phyloP scores from a whole-genome alignment of 1,140 invertebrate genomes.

The Pissodes strobi region DNA sequence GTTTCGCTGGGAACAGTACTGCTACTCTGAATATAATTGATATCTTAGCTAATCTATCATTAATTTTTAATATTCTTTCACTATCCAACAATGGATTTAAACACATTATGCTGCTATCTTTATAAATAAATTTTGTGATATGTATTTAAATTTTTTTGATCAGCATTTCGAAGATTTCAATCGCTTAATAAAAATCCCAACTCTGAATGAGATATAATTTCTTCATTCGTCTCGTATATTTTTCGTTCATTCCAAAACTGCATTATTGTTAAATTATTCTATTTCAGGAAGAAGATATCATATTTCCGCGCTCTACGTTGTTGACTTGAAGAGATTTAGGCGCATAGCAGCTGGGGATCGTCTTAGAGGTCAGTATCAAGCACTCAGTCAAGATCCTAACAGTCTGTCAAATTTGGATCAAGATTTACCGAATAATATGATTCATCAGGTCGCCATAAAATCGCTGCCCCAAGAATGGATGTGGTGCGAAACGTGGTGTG shows the following conservation, averaged over 20 bases:
- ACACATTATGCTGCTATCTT: no score
- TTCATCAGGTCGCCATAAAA: conserved; percentile 98
- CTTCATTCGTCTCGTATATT: not conserved
- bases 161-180: no score
- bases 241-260: no score
- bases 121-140: no score
- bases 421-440: conserved; percentile 76
- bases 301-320: conserved; percentile 97
- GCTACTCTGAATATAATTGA: no score
- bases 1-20: no score
- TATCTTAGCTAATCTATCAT: no score
- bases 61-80: no score
- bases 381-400: conserved; percentile 91
- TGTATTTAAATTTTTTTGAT: no score
- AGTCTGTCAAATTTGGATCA: conserved; percentile 91
- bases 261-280: not conserved
- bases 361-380: conserved; percentile 94
- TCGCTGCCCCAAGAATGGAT: conserved; percentile 99
- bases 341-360: conserved; percentile 97
- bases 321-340: conserved; percentile 92
- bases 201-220: not conserved
- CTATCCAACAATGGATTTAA: no score
- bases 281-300: conserved; percentile 84
- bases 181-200: no score
- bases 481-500: conserved; percentile 99